These are phyloP conservation scores for human DNA, from an alignment of 2,113 vertebrate species.

Conservation along the genomic window DNA sequence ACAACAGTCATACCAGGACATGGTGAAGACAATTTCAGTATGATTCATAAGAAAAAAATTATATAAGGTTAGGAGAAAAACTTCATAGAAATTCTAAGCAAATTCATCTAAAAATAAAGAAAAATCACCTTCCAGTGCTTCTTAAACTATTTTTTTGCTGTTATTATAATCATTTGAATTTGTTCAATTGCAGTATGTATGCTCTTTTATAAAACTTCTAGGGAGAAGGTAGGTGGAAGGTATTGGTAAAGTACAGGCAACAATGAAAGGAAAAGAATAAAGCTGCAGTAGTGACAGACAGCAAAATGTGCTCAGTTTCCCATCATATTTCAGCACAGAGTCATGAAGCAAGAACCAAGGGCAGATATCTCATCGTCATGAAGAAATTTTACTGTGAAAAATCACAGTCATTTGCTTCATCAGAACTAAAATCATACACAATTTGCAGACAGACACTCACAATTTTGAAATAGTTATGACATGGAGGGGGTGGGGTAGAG, in stretches of 20 bases:
- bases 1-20: background rate
- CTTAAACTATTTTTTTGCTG: constrained; percentile 13
- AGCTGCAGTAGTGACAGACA: background rate
- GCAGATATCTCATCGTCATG: fast-evolving
- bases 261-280: background rate
- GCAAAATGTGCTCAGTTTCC: background rate
- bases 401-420: background rate
- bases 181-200: background rate
- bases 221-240: background rate
- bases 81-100: constrained; percentile 24
- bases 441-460: background rate
- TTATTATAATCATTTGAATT: background rate
- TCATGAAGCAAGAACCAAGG: background rate
- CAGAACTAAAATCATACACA: constrained; percentile 3
- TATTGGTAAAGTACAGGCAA: background rate
- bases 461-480: background rate
- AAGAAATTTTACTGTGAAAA: constrained; percentile 26
- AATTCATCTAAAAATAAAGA: constrained; percentile 26
- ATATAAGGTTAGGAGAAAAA: background rate
- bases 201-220: background rate
- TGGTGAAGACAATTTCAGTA: background rate
- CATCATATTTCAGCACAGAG: background rate
- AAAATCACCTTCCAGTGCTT: background rate
- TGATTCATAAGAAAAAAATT: constrained; percentile 25
- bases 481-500: too few species aligned